Percentiles rank a stretch among this genome's conserved stretches.
phyloP scores from a whole-genome alignment of 1,140 invertebrate genomes.

The Aporrectodea caliginosa region DNA sequence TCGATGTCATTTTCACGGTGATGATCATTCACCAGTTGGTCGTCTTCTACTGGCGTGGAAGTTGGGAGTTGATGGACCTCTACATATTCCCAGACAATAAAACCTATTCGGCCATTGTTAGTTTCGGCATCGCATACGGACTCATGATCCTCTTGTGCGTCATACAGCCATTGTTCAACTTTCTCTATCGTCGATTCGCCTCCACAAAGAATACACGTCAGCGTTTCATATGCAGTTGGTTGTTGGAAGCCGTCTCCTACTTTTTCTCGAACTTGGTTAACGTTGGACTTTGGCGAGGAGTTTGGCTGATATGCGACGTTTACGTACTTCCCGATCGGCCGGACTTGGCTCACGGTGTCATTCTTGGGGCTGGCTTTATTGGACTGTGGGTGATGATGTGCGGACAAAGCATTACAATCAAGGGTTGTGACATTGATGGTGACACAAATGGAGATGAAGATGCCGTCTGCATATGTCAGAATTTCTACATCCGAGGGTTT shows the following conservation, averaged over 20 bases:
- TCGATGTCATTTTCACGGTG: conserved; percentile 9
- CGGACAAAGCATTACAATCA: not conserved
- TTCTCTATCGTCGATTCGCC: not conserved
- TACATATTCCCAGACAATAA: conserved; percentile 3
- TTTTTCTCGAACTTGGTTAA: conserved; percentile 5
- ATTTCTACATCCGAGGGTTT: conserved; percentile 12
- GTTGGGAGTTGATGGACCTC: conserved; percentile 11
- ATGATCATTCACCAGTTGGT: conserved; percentile 23
- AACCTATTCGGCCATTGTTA: not conserved
- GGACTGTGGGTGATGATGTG: not conserved
- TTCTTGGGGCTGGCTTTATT: not conserved
- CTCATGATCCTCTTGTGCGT: conserved; percentile 15
- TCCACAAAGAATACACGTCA: not conserved
- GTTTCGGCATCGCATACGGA: conserved; percentile 12
- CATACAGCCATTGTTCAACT: conserved; percentile 16
- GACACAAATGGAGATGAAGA: not conserved
- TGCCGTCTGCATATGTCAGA: not conserved
- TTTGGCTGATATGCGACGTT: conserved; percentile 14
- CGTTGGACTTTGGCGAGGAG: conserved; percentile 5
- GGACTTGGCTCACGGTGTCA: not conserved
- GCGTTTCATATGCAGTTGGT: conserved; percentile 1
- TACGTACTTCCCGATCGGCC: not conserved
- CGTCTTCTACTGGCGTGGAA: conserved; percentile 16
- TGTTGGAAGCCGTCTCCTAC: not conserved
- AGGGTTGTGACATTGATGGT: conserved; percentile 19